Evolutionary conservation across 2,797 vertebrate genomes (phyloP), one percentile per base, ranked within the genome.

Genomic region (Thamnophis elegans): DNA sequence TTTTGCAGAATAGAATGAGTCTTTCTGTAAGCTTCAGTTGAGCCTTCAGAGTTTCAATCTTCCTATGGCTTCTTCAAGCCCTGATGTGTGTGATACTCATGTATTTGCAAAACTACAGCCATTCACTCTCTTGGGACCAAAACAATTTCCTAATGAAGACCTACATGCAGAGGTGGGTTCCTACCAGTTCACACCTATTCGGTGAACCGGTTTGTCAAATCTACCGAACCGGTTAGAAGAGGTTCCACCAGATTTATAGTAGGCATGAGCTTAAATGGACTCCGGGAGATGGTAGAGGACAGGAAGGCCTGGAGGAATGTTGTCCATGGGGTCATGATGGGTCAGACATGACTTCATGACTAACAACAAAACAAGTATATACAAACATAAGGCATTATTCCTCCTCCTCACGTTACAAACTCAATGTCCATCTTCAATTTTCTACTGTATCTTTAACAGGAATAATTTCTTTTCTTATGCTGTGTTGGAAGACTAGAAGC

Each of bases 1-100:
- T 89, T 47, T 93, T 94, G 91, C 91, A 93, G 92, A 91, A 93
- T 90, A 87, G 54, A 62, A 89, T 0, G 59, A 89, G 32, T 90
- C 94, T 93, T 93, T 0, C 13, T 87, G 28, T 60, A 85, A 95
- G 82, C 89, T 32, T 68, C 60, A 53, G 85, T 93, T 89, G 93
- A 89, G 9, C 87, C 60, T 89, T 56, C 13, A 65, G 22, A 28
- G 20, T 87, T 93, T 56, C 85, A 4, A 14, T 85, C 2, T 68
- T 60, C 20, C 4, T 47, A 12, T 26, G 42, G 78, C 22, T 82
- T 89, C 51, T 10, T 95, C 85, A 51, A 12, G 51, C 78, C 0
- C 8, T 78, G 36, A 86, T 47, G 12, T 82, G 25, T 56, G n/a
- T 53, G 47, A 20, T 68, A 18, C 25, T 18, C 14, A 54, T 5